phyloP scores from a whole-genome alignment of 2,888 invertebrate genomes.

The Spatulosminthurus flaviceps region DNA sequence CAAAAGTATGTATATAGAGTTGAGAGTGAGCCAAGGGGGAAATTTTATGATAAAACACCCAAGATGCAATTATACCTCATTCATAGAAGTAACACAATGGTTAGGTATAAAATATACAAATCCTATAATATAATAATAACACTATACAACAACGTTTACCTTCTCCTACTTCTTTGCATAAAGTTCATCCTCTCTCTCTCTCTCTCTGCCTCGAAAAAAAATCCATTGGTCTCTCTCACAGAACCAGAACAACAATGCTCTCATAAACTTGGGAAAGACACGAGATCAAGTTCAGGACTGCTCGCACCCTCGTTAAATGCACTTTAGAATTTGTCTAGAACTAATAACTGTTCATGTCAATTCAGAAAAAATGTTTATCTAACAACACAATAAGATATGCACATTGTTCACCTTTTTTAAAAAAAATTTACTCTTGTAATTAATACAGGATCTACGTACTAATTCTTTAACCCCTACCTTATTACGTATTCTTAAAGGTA shows the following conservation, averaged over 20 bases:
- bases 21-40: neutral
- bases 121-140: neutral
- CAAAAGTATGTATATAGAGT: too few relatives aligned
- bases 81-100: constrained; percentile 13
- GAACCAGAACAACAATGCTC: neutral
- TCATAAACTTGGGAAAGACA: neutral
- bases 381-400: too few relatives aligned
- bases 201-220: too few relatives aligned
- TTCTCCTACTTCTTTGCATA: too few relatives aligned
- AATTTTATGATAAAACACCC: constrained; percentile 4
- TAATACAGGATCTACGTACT: neutral
- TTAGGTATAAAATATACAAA: neutral
- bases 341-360: neutral
- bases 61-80: constrained; percentile 13
- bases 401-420: too few relatives aligned
- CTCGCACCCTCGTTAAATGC: neutral
- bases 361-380: neutral
- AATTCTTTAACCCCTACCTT: too few relatives aligned
- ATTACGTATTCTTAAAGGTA: too few relatives aligned
- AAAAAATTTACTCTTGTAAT: neutral
- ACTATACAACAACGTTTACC: too few relatives aligned
- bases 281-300: constrained; percentile 11
- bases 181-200: too few relatives aligned
- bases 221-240: neutral
- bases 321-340: neutral